Base-by-base conservation (phyloP, 2,888 invertebrate species). In the Ypsolopha sequella region DNA sequence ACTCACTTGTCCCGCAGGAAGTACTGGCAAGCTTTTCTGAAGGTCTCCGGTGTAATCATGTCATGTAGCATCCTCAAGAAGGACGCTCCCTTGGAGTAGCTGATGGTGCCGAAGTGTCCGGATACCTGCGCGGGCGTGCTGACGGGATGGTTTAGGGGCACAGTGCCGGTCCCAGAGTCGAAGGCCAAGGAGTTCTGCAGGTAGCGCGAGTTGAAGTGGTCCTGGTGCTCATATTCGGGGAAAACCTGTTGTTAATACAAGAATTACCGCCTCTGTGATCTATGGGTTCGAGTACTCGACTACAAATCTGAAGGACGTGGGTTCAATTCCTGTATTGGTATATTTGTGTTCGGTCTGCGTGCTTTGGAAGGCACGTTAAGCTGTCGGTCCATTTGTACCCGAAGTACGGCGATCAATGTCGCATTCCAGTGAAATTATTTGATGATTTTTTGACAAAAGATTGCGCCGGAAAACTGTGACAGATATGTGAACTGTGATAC, bases 141-240 rank as follows among this genome's bases (percentile, higher is more conserved):
- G 0, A 91, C 91, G 0, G 82, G 76, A n/a, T 77, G 66, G 53
- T 89, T 84, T 66, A 94, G 69, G 0, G 94, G 88, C 53, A 89
- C 89, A 0, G 78, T 76, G 11, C 64, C 62, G 0, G 59, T 57
- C 1, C 76, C 70, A 1, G 86, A 82, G 52, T 86, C 86, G 14
- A 76, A 76, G 0, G 72, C 67, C 47, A 93, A 79, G 0, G 91
- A 91, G 0, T 68, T 69, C 56, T 94, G 94, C 0, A 93, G 66
- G 58, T 92, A 91, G 14, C 92, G 89, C 0, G 91, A 80, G 24
- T 93, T 90, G 61, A 94, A 94, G 64, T 94, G 93, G n/a, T 91
- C 88, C 14, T 89, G 85, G 49, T 93, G 68, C 41, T 90, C 89
- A 86, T 92, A 92, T 39, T 87, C 68, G 0, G 88, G 87, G 60